These are phyloP conservation scores for Dolichallabes microphthalmus DNA, from an alignment of 2,113 vertebrate genomes.

Conservation along the genomic window DNA sequence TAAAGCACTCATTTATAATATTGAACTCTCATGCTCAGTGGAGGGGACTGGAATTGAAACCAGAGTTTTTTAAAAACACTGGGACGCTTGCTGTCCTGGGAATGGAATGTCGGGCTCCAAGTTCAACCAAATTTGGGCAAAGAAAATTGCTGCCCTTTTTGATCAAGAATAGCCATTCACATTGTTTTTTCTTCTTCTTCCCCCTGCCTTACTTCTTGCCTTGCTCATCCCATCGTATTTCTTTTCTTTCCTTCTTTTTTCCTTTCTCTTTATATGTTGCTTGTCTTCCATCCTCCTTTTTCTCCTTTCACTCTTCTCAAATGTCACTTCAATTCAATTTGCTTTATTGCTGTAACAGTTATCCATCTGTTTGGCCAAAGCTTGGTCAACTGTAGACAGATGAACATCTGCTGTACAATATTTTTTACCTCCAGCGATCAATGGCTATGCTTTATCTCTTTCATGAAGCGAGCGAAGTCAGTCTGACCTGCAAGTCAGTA, in stretches of 20 bases:
- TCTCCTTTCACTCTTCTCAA: constrained; percentile 21
- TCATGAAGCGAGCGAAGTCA: background rate
- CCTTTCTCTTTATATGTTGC: background rate
- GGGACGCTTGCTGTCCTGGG: constrained; percentile 36
- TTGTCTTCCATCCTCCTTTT: constrained; percentile 14
- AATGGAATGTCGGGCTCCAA: constrained; percentile 47
- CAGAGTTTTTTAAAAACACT: constrained; percentile 25
- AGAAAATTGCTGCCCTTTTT: constrained; percentile 19
- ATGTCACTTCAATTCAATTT: constrained; percentile 45
- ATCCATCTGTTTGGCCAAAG: constrained; percentile 34
- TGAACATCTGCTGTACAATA: constrained; percentile 22
- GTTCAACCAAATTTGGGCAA: constrained; percentile 56
- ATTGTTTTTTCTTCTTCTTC: constrained; percentile 13
- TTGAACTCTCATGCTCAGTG: background rate
- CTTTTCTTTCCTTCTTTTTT: background rate
- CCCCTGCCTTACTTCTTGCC: background rate
- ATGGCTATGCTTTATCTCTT: background rate
- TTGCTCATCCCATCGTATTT: background rate
- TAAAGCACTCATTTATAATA: constrained; percentile 15
- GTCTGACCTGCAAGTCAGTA: background rate
- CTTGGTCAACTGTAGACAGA: constrained; percentile 15
- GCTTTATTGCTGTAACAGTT: constrained; percentile 38
- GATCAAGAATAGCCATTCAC: constrained; percentile 19
- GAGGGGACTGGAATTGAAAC: background rate
- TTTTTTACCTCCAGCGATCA: constrained; percentile 18